Evolutionary conservation across 92 coral and sea anemone species (phyloP).

Genomic region (Pocillopora meandrina): DNA sequence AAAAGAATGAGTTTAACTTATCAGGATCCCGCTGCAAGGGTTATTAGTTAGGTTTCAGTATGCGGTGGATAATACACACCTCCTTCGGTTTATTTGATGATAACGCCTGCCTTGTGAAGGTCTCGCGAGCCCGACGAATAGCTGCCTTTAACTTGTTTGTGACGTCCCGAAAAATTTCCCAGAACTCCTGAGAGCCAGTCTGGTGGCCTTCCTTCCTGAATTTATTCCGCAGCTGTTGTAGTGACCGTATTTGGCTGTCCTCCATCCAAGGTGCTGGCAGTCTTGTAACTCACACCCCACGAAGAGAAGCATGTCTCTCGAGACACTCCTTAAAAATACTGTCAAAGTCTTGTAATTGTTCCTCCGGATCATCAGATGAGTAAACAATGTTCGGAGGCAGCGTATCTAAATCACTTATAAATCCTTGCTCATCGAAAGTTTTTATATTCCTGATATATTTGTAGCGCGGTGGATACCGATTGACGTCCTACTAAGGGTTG

Average conservation of each 20-base stretch:
- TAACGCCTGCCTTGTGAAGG: slow-evolving; percentile 39
- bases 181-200: slow-evolving; percentile 37
- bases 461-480: slow-evolving; percentile 3
- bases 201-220: slow-evolving; percentile 47
- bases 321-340: slow-evolving; percentile 33
- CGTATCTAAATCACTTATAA: not conserved
- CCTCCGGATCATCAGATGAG: slow-evolving; percentile 19
- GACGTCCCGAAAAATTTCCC: slow-evolving; percentile 41
- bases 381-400: slow-evolving; percentile 9
- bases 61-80: slow-evolving; percentile 49
- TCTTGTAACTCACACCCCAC: slow-evolving; percentile 16
- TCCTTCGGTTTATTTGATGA: slow-evolving; percentile 48
- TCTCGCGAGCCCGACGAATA: slow-evolving; percentile 41
- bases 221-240: slow-evolving; percentile 34
- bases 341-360: slow-evolving; percentile 36
- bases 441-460: not conserved
- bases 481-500: not conserved
- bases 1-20: slow-evolving; percentile 21
- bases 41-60: slow-evolving; percentile 37
- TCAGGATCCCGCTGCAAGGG: slow-evolving; percentile 46
- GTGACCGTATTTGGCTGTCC: slow-evolving; percentile 25
- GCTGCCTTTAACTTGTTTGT: slow-evolving; percentile 49
- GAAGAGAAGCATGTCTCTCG: slow-evolving; percentile 26
- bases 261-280: slow-evolving; percentile 60
- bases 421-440: slow-evolving; percentile 15